phyloP scores from a whole-genome alignment of 2,113 vertebrate genomes.

The Noturus placidus region DNA sequence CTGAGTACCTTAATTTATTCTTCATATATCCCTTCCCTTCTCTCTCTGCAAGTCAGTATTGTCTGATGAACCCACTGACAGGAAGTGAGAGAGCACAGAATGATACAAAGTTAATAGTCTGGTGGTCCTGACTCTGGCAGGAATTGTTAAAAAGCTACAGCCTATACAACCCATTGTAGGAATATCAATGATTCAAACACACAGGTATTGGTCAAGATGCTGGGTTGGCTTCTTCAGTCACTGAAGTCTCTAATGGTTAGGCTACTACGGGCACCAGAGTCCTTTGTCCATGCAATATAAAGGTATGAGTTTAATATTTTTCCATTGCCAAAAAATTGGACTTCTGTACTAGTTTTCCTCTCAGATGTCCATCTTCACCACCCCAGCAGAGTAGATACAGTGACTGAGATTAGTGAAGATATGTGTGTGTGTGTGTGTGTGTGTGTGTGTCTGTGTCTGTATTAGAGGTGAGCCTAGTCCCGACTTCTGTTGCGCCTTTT shows the following conservation, averaged over 20 bases:
- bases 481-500: conserved; percentile 82
- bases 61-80: conserved; percentile 28
- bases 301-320: conserved; percentile 21
- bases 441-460: conserved; percentile 44
- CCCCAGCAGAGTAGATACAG: conserved; percentile 39
- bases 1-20: not conserved
- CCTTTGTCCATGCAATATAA: conserved; percentile 30
- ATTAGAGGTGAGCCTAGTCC: conserved; percentile 69
- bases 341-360: not conserved
- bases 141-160: conserved; percentile 38
- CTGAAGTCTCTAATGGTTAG: conserved; percentile 21
- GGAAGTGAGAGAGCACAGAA: conserved; percentile 33
- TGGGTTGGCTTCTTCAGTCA: conserved; percentile 36
- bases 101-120: conserved; percentile 55
- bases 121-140: conserved; percentile 38
- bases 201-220: conserved; percentile 59
- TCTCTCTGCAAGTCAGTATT: conserved; percentile 37
- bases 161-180: conserved; percentile 27
- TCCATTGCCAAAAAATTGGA: conserved; percentile 4
- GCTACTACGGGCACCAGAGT: conserved; percentile 34
- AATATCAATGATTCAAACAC: conserved; percentile 48
- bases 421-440: conserved; percentile 47
- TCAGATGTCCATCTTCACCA: conserved; percentile 31
- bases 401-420: conserved; percentile 45
- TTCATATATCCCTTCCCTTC: not conserved